Evolutionary conservation across 2,113 vertebrate species (phyloP).

Genomic region (Pholis gunnellus): DNA sequence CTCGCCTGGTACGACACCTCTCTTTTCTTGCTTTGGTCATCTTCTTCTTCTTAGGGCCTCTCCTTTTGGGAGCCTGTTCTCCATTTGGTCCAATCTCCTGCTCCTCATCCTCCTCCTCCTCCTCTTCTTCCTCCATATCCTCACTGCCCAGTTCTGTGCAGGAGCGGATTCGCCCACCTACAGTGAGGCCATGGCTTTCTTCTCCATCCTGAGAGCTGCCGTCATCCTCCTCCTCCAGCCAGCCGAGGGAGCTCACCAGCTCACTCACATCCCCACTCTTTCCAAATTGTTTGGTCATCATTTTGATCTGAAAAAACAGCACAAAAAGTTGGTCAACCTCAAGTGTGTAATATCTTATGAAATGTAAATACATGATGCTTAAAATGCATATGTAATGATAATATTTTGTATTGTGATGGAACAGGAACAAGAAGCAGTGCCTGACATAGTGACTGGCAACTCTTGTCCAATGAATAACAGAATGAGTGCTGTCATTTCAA

Average conservation of each 20-base stretch:
- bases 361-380: not conserved
- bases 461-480: conserved; percentile 3
- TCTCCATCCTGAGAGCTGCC: conserved; percentile 87
- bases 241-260: conserved; percentile 86
- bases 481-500: conserved; percentile 56
- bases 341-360: not conserved
- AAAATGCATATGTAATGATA: not conserved
- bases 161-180: conserved; percentile 58
- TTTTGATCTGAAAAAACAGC: conserved; percentile 77
- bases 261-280: conserved; percentile 87
- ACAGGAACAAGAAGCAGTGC: not conserved
- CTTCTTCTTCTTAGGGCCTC: conserved; percentile 98
- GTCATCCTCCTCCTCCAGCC: conserved; percentile 87
- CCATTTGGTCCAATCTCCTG: conserved; percentile 84
- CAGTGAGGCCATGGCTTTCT: conserved; percentile 59
- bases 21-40: conserved; percentile 97
- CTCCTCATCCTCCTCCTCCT: conserved; percentile 87
- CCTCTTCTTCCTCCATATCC: conserved; percentile 83
- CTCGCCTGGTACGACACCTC: conserved; percentile 89
- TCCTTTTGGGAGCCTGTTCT: conserved; percentile 90
- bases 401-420: not conserved
- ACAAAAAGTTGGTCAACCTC: not conserved
- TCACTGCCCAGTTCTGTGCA: conserved; percentile 84
- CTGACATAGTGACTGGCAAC: not conserved
- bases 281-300: conserved; percentile 88